Conservation (phyloP, 2,797 vertebrate genomes). For the Rhyacichthys aspro region DNA sequence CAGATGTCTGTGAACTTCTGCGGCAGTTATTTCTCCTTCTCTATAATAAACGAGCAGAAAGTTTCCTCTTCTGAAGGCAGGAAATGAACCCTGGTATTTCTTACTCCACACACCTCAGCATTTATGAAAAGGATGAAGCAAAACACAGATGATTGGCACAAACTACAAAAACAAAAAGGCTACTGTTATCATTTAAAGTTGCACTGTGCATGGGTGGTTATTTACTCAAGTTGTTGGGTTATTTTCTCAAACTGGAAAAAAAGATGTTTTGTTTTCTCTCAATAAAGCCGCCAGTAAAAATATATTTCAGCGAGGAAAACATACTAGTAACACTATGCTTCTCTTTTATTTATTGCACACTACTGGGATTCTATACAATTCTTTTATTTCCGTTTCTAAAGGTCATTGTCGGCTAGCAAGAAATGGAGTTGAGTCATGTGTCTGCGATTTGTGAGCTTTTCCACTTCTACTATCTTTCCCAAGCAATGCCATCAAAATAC, state of each 20-base stretch:
- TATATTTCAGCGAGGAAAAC: constrained; percentile 11
- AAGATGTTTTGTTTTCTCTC: constrained; percentile 1
- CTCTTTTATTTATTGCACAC: constrained; percentile 18
- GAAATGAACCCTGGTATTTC: constrained; percentile 47
- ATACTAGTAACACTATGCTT: constrained; percentile 10
- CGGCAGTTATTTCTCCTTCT: constrained; percentile 32
- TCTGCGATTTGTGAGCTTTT: too few species aligned
- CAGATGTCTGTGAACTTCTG: constrained; percentile 22
- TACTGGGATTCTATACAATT: constrained; percentile 13
- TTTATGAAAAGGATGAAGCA: constrained; percentile 35
- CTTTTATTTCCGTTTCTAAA: background rate
- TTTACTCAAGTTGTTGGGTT: background rate
- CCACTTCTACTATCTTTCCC: too few species aligned
- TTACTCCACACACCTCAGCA: constrained; percentile 49
- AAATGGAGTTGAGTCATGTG: background rate
- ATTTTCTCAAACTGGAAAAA: constrained; percentile 6
- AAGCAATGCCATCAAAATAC: too few species aligned
- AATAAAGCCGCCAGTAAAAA: constrained; percentile 16
- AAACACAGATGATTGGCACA: constrained; percentile 37
- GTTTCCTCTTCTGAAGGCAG: constrained; percentile 38
- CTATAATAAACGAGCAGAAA: constrained; percentile 38
- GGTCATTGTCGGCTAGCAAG: background rate
- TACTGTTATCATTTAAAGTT: constrained; percentile 27
- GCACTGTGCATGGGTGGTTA: constrained; percentile 1
- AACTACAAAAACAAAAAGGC: constrained; percentile 27